Evolutionary conservation across 2,113 vertebrate genomes (phyloP).

Genomic region (Myanophis thanlyinensis): DNA sequence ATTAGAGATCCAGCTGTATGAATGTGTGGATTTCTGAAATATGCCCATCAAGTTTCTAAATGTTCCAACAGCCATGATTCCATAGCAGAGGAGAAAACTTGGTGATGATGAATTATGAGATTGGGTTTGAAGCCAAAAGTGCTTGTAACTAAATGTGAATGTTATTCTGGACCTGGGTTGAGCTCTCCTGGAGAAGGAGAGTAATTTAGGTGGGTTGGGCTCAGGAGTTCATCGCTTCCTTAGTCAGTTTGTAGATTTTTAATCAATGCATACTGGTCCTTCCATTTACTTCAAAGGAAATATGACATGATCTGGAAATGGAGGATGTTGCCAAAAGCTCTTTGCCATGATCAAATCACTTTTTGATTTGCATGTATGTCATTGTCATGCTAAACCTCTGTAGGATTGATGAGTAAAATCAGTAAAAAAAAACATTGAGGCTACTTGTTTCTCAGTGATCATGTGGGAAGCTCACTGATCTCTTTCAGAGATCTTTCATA

Average conservation of each 20-base stretch:
- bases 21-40: not conserved
- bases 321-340: not conserved
- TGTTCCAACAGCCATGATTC: not conserved
- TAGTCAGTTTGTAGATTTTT: not conserved
- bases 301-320: not conserved
- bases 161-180: not conserved
- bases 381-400: not conserved
- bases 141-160: not conserved
- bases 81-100: not conserved
- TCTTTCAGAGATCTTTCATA: not conserved
- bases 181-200: not conserved
- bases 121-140: not conserved
- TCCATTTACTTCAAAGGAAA: not conserved
- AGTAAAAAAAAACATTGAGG: not conserved
- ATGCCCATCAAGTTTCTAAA: not conserved
- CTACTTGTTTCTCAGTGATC: not conserved
- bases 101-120: not conserved
- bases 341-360: not conserved
- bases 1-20: not conserved
- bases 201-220: not conserved
- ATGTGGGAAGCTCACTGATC: not conserved
- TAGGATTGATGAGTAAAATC: not conserved
- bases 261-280: not conserved
- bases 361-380: not conserved
- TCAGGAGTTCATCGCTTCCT: not conserved